Evolutionary conservation across 2,113 vertebrate species (phyloP).

Genomic region (Apus apus): DNA sequence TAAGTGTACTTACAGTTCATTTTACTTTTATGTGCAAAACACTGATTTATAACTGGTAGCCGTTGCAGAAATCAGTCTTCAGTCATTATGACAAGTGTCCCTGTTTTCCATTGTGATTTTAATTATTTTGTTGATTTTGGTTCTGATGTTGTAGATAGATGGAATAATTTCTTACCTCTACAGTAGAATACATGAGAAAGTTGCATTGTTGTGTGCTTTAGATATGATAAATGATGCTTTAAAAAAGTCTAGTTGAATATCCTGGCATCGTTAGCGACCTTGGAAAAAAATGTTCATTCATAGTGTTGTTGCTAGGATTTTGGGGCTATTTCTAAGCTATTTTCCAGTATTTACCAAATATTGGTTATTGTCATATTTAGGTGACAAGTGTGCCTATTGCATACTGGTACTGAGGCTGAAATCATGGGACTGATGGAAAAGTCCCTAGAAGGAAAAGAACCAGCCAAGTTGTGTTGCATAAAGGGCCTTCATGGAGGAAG

Average conservation of each 20-base stretch:
- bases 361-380: not conserved
- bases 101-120: not conserved
- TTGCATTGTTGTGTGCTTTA: not conserved
- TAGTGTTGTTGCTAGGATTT: not conserved
- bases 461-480: not conserved
- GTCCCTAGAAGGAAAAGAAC: not conserved
- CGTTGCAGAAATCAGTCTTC: not conserved
- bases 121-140: not conserved
- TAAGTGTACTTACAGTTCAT: not conserved
- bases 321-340: not conserved
- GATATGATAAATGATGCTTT: not conserved
- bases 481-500: not conserved
- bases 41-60: not conserved
- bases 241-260: not conserved
- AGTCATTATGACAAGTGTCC: not conserved
- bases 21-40: not conserved
- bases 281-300: not conserved
- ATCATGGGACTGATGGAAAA: fast-evolving
- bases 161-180: not conserved
- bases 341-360: not conserved
- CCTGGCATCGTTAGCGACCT: not conserved
- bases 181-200: not conserved
- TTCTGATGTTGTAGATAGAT: not conserved
- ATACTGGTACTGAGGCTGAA: not conserved
- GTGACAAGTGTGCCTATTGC: fast-evolving